Percentiles rank a stretch among this genome's conserved stretches.
These are phyloP conservation scores for Sthenelais limicola DNA, from an alignment of 2,888 invertebrate species.

Conservation along the genomic window DNA sequence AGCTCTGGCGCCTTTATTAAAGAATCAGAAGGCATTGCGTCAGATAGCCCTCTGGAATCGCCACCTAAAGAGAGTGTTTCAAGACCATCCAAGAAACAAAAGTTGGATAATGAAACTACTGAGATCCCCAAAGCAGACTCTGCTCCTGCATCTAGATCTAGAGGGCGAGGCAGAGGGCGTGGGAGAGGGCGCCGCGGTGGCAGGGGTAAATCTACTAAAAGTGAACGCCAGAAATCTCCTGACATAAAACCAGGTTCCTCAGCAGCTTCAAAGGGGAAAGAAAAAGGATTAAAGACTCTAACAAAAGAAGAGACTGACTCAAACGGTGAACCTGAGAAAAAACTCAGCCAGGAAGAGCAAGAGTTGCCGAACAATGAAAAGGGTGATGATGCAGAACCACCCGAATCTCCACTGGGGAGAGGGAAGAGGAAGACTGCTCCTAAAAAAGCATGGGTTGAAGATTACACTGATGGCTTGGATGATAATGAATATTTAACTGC, in stretches of 20 bases:
- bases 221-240: neutral
- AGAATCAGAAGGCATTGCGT: neutral
- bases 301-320: neutral
- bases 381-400: no score
- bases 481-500: neutral
- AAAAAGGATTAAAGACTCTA: neutral
- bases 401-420: no score
- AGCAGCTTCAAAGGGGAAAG: constrained; percentile 2
- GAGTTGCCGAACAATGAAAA: neutral
- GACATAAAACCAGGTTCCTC: no score
- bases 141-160: neutral
- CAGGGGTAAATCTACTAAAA: no score
- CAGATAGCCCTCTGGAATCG: neutral
- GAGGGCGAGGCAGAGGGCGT: constrained; percentile 5
- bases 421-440: constrained; percentile 29
- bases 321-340: neutral
- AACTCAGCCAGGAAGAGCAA: neutral
- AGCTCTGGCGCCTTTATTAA: neutral
- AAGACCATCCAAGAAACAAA: neutral
- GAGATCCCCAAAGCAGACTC: no score
- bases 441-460: constrained; percentile 35
- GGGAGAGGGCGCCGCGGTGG: constrained; percentile 3
- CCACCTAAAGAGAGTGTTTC: neutral
- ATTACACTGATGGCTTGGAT: neutral
- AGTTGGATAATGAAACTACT: neutral